Conservation (phyloP, 1,140 invertebrate genomes). For the Goniozus legneri region DNA sequence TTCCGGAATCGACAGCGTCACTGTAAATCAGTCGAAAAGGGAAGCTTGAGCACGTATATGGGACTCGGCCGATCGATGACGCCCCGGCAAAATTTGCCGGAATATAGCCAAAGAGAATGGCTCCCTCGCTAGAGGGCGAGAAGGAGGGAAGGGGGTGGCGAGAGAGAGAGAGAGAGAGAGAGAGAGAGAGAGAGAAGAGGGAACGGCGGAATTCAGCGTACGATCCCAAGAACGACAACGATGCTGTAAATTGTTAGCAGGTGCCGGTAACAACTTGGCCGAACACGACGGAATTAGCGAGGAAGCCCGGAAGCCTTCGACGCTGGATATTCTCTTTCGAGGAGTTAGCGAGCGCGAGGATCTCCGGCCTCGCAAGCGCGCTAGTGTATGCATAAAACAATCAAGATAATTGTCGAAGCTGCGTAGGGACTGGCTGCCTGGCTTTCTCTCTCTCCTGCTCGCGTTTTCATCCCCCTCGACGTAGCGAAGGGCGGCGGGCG, state of each 20-base stretch:
- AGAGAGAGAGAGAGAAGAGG: constrained; percentile 10
- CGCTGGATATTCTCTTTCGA: constrained; percentile 11
- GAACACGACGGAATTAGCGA: not conserved
- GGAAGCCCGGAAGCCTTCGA: not conserved
- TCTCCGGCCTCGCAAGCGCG: constrained; percentile 11
- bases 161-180: too few relatives aligned
- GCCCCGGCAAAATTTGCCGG: too few relatives aligned
- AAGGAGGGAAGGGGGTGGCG: constrained; percentile 3
- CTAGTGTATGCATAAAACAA: constrained; percentile 54
- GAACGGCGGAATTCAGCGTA: constrained; percentile 14
- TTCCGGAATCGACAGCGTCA: too few relatives aligned
- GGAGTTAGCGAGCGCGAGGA: constrained; percentile 5
- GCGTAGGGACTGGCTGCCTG: constrained; percentile 35
- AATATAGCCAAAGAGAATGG: too few relatives aligned
- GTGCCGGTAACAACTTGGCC: not conserved
- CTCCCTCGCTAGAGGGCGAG: too few relatives aligned
- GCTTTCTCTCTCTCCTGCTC: constrained; percentile 29
- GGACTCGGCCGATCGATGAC: too few relatives aligned
- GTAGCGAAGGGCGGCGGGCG: constrained; percentile 8
- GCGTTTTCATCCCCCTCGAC: constrained; percentile 19
- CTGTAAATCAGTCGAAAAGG: too few relatives aligned
- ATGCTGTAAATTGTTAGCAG: not conserved
- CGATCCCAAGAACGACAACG: constrained; percentile 13
- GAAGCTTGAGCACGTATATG: too few relatives aligned
- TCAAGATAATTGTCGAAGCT: constrained; percentile 56